Base-by-base conservation (phyloP, 2,113 vertebrate genomes). In the Capra hircus region DNA sequence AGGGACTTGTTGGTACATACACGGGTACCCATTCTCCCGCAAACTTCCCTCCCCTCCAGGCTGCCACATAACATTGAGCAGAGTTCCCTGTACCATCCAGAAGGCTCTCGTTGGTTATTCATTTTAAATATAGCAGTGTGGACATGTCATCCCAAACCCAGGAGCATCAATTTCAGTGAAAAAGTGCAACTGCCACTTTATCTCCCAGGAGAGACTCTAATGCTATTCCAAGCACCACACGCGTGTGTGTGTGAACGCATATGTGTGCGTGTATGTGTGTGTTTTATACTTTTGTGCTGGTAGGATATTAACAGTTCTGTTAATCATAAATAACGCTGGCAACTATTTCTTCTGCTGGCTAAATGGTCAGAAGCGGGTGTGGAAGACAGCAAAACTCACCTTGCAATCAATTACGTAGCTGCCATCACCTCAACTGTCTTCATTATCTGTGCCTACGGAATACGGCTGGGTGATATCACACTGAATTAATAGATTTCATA, bases 401-500 rank as follows among this genome's bases (percentile, higher is more conserved):
- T 6, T 59, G 17, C 12, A 67, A 88, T 59, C 52, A 89, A 89
- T 80, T 88, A 84, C 8, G 12, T 78, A 57, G 50, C 5, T 84
- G 57, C 21, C 3, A 50, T n/a, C 78, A 83, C 21, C 25, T 86
- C 53, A 43, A 13, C 57, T 67, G 3, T 27, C 12, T 57, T 78
- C 45, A 23, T 30, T 90, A 53, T 82, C 71, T 77, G 17, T 50
- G 12, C 30, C 59, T 62, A 28, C 5, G 8, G 43, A 97, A 9
- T 30, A 30, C 21, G 3, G 28, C 23, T 55, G 17, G 40, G 9
- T 45, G 40, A 95, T 27, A 85, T 88, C 30, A 91, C 16, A 57
- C 27, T 85, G 30, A 97, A 80, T 78, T 48, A 92, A 83, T 27
- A n/a, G 40, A 48, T 50, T 57, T 84, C 64, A 43, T 85, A 80